phyloP scores from a whole-genome alignment of 2,888 invertebrate genomes.

The Xylota segnis region DNA sequence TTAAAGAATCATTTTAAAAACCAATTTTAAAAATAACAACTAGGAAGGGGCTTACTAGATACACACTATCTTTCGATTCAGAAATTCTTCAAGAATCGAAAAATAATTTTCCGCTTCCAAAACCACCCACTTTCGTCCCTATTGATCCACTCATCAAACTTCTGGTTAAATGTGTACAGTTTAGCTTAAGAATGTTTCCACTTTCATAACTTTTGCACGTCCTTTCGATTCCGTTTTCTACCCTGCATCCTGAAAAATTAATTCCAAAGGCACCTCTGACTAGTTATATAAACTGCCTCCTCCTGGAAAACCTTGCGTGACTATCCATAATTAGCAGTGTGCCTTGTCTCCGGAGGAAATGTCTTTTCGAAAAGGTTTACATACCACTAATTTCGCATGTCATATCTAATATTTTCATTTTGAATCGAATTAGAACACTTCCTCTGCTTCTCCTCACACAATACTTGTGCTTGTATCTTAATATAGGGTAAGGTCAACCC shows the following conservation, averaged over 20 bases:
- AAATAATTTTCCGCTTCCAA: no score
- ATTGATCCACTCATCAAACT: not conserved
- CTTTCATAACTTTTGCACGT: not conserved
- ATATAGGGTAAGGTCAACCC: slow-evolving; percentile 31
- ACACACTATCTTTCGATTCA: no score
- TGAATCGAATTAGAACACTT: slow-evolving; percentile 23
- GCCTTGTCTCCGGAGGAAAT: slow-evolving; percentile 24
- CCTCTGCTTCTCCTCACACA: no score
- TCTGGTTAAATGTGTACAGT: not conserved
- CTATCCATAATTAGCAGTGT: slow-evolving; percentile 22
- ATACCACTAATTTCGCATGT: slow-evolving; percentile 25
- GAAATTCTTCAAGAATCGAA: no score
- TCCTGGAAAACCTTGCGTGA: slow-evolving; percentile 20
- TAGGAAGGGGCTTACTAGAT: no score
- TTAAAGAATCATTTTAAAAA: no score
- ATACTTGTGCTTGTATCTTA: not conserved
- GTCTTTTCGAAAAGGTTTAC: slow-evolving; percentile 7
- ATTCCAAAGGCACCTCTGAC: slow-evolving; percentile 2
- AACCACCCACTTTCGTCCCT: no score
- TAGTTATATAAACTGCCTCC: not conserved
- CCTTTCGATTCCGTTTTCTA: not conserved
- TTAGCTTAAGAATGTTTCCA: not conserved
- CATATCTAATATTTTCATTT: slow-evolving; percentile 21
- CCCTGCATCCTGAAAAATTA: not conserved
- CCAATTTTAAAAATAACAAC: no score